Base-by-base conservation (phyloP, 2,888 invertebrate genomes). In the Euproctis similis region DNA sequence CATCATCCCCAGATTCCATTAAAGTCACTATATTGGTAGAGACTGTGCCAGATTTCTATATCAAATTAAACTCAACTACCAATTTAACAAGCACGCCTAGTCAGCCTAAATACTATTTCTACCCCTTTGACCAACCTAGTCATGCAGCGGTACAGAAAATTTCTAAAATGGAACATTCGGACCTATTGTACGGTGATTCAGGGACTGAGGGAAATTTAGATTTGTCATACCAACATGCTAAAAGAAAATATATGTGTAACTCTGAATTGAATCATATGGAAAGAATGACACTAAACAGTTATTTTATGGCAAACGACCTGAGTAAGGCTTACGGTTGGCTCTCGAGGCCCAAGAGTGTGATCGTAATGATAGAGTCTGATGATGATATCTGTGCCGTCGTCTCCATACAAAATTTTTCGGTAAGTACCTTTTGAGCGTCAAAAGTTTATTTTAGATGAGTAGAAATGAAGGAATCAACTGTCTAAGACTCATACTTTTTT, bases 321-420 rank as follows among this genome's bases (percentile, higher is more conserved):
- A 23, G 10, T 12, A 50, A 41, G 1, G 41, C 52, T 0, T 53
- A 52, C 3, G 57, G 63, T 0, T 82, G 78, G 78, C 28, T 75
- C 34, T 62, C 67, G 0, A 47, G 76, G 46, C 61, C 87, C 34
- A 57, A 81, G 26, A 85, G 77, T 27, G 89, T 91, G 0, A 77
- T 91, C 2, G 76, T 92, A 1, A 84, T 87, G 63, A 86, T 91
- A 0, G 86, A 87, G 31, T 92, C 92, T 0, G 76, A 86, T 4
- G 89, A 88, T 49, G 86, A 88, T 20, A 85, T 87, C 1, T 95
- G 95, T 56, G 90, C 93, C 70, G 88, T 91, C 1, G 87, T 94
- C 1, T 94, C 94, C 0, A 88, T 95, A 46, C 94, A 95, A 66
- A 89, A 91, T 53, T 88, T 88, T 42, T 87, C 88, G 54, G 92